A percentile compares a stretch with the other conserved stretches of the same genome.
Evolutionary conservation across 2,797 vertebrate species (phyloP).

Genomic region (Acanthornis magna): DNA sequence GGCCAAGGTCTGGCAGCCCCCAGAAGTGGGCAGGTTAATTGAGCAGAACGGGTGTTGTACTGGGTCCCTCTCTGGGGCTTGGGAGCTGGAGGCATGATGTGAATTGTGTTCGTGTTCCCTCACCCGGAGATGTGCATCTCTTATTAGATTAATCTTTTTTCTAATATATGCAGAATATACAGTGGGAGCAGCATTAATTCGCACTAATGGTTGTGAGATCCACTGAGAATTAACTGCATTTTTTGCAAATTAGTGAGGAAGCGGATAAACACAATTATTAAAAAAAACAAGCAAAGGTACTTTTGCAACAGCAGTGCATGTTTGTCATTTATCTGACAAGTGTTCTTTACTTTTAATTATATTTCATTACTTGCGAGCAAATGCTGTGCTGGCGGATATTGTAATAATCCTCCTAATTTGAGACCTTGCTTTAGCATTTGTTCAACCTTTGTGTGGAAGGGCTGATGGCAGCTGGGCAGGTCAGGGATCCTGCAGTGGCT

Average conservation of each 20-base stretch:
- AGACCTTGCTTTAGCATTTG: not conserved
- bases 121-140: slow-evolving; percentile 25
- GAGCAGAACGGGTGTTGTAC: not conserved
- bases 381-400: not conserved
- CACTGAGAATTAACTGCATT: slow-evolving; percentile 59
- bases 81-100: not conserved
- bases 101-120: slow-evolving; percentile 34
- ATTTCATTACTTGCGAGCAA: not conserved
- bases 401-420: not conserved
- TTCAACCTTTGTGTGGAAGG: not conserved
- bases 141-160: slow-evolving; percentile 63
- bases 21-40: not conserved
- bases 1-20: not conserved
- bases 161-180: slow-evolving; percentile 66
- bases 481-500: not conserved
- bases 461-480: not conserved
- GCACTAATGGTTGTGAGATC: slow-evolving; percentile 60
- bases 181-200: slow-evolving; percentile 62
- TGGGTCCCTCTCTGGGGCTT: not conserved
- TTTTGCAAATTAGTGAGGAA: slow-evolving; percentile 67
- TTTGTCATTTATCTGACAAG: slow-evolving; percentile 46
- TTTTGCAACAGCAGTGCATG: slow-evolving; percentile 18
- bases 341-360: slow-evolving; percentile 63
- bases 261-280: slow-evolving; percentile 63
- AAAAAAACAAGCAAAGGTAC: slow-evolving; percentile 21